Percentiles rank a stretch among this genome's conserved stretches.
Evolutionary conservation across 2,113 vertebrate genomes (phyloP).

Genomic region (Pristiophorus japonicus): DNA sequence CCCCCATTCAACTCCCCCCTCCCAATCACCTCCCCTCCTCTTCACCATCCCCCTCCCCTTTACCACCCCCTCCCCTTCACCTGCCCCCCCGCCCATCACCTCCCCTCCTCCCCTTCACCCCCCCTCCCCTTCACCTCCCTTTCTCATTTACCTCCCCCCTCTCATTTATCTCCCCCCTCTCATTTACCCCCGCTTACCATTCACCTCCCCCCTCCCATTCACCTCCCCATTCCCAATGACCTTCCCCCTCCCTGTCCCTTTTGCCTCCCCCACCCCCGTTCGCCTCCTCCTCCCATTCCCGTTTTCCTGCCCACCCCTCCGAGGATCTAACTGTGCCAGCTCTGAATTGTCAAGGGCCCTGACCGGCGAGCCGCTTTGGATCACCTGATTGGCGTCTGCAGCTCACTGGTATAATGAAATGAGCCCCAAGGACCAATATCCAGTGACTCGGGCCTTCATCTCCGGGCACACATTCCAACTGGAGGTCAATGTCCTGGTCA

Average conservation of each 20-base stretch:
- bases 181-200: neutral
- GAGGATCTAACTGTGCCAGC: neutral
- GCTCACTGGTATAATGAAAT: neutral
- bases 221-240: too few species aligned
- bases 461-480: neutral
- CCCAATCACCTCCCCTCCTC: neutral
- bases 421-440: too few species aligned
- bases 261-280: neutral
- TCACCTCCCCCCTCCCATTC: too few species aligned
- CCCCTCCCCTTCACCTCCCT: too few species aligned
- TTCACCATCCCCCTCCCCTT: too few species aligned
- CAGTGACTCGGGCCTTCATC: neutral
- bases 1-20: too few species aligned
- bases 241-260: neutral
- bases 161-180: neutral
- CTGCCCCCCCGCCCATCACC: too few species aligned
- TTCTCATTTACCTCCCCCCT: too few species aligned
- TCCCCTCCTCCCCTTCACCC: too few species aligned
- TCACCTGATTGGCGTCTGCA: neutral
- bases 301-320: neutral
- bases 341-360: too few species aligned
- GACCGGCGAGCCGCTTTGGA: too few species aligned
- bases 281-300: neutral
- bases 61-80: too few species aligned
- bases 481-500: neutral